Percentiles rank a stretch among this genome's conserved stretches.
phyloP scores from a whole-genome alignment of 1,140 invertebrate genomes.

The Mactra quadrangularis region DNA sequence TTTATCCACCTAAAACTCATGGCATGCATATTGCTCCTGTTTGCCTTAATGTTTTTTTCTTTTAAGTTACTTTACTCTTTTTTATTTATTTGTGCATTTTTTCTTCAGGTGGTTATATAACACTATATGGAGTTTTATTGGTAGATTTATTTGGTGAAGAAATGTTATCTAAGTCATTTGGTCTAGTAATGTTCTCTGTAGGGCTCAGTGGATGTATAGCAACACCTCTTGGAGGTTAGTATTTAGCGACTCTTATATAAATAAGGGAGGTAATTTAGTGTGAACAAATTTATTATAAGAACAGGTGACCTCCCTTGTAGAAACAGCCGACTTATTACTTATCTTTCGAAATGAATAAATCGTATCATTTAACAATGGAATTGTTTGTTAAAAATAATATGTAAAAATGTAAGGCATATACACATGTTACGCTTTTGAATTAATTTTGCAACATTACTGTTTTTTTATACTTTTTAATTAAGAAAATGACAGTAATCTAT shows the following conservation, averaged over 20 bases:
- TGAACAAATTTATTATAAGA: not conserved
- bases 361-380: not conserved
- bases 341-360: not conserved
- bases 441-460: too few relatives aligned
- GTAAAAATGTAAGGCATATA: too few relatives aligned
- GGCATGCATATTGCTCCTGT: too few relatives aligned
- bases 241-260: not conserved
- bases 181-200: constrained; percentile 36
- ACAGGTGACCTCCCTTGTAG: not conserved
- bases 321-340: not conserved
- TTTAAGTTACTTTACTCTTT: too few relatives aligned
- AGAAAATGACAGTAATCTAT: too few relatives aligned
- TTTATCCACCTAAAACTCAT: too few relatives aligned
- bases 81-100: too few relatives aligned
- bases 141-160: constrained; percentile 29
- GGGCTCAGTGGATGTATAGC: constrained; percentile 21
- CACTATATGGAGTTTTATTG: constrained; percentile 13
- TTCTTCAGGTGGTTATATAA: constrained; percentile 43
- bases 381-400: too few relatives aligned
- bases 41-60: too few relatives aligned
- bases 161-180: constrained; percentile 29
- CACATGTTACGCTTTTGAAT: too few relatives aligned
- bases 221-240: constrained; percentile 30
- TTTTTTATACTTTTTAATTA: too few relatives aligned
- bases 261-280: not conserved